phyloP scores from a whole-genome alignment of 2,888 invertebrate genomes.

The Drepanosiphum platanoidis region DNA sequence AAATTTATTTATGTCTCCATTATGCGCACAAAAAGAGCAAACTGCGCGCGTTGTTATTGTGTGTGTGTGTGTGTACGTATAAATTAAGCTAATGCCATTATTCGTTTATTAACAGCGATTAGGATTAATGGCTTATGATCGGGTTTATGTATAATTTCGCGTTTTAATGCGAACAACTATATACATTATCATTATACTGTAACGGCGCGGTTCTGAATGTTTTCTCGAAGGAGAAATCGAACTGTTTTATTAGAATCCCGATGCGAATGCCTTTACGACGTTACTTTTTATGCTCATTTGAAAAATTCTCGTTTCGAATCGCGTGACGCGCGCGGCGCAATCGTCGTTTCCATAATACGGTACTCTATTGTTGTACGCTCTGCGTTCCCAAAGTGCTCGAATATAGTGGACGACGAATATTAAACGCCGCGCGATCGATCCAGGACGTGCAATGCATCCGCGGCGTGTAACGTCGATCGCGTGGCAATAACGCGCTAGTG shows the following conservation, averaged over 20 bases:
- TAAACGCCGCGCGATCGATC: too few species aligned
- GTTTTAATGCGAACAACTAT: slow-evolving; percentile 12
- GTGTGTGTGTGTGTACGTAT: not conserved
- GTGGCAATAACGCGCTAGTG: too few species aligned
- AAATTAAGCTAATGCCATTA: slow-evolving; percentile 33
- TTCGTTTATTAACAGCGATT: slow-evolving; percentile 8
- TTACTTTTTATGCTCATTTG: not conserved
- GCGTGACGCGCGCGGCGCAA: too few species aligned
- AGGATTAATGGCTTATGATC: slow-evolving; percentile 31
- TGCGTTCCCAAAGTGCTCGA: not conserved
- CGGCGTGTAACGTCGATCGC: too few species aligned
- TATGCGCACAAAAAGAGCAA: not conserved
- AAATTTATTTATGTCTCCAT: slow-evolving; percentile 17
- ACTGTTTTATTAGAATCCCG: not conserved
- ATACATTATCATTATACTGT: not conserved
- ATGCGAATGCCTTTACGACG: not conserved
- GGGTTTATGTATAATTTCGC: not conserved
- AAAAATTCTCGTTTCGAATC: slow-evolving; percentile 1
- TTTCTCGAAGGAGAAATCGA: not conserved
- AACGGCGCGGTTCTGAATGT: not conserved
- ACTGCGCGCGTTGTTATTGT: not conserved
- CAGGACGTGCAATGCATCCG: too few species aligned
- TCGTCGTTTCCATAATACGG: not conserved
- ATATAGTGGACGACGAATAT: not conserved
- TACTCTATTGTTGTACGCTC: not conserved